Percentiles rank a stretch among this genome's conserved stretches.
phyloP scores from a whole-genome alignment of 2,888 invertebrate species.

The Empis livida region DNA sequence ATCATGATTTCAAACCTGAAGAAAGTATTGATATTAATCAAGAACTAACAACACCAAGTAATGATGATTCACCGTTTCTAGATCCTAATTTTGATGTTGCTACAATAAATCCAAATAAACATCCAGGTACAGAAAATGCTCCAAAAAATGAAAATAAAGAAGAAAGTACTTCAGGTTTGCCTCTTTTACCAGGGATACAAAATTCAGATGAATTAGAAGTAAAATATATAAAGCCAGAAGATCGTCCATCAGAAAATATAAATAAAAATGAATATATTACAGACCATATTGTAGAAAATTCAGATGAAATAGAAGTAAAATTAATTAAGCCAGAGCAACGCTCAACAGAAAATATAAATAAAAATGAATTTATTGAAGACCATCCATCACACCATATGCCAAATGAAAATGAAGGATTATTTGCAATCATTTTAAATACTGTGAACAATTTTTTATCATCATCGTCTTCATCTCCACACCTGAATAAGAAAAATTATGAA shows the following conservation, averaged over 20 bases:
- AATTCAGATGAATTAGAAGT: neutral
- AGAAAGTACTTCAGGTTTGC: neutral
- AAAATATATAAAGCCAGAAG: neutral
- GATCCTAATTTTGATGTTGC: no score
- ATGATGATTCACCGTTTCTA: no score
- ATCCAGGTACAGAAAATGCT: no score
- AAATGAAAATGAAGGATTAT: conserved; percentile 19
- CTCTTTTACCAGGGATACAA: neutral
- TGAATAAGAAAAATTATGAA: conserved; percentile 1
- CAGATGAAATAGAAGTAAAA: neutral
- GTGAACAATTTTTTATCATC: conserved; percentile 26
- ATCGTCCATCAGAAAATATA: conserved; percentile 8
- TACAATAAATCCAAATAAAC: no score
- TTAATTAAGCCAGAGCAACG: conserved; percentile 1
- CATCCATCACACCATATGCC: no score
- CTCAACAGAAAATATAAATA: conserved; percentile 6
- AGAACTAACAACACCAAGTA: no score
- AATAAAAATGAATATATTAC: conserved; percentile 5
- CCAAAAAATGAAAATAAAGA: no score
- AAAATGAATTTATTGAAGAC: conserved; percentile 11
- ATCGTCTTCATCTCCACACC: conserved; percentile 8
- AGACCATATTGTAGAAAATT: conserved; percentile 8
- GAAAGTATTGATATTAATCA: no score
- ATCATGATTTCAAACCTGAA: no score
- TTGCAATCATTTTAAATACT: conserved; percentile 28